Percentiles rank a stretch among this genome's conserved stretches.
Conservation (phyloP, 2,888 invertebrate genomes). For the Schizaphis graminum region DNA sequence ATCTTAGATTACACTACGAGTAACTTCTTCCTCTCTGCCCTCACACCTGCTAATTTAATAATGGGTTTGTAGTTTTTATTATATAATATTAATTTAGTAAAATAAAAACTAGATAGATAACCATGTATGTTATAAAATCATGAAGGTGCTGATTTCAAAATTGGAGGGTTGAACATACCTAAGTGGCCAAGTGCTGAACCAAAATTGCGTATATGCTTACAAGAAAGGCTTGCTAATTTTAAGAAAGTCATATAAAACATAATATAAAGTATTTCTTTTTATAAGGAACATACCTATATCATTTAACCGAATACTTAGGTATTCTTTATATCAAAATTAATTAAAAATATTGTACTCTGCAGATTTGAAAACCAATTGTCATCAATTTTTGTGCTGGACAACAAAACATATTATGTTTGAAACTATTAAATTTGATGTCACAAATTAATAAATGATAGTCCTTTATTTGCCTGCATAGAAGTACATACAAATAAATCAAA, state of each 20-base stretch:
- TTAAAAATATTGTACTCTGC: not conserved
- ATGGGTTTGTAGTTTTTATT: no score
- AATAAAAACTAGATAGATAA: not conserved
- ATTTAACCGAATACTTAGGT: not conserved
- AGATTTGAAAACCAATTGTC: not conserved
- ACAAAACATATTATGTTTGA: not conserved
- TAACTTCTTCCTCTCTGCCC: not conserved
- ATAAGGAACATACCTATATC: not conserved
- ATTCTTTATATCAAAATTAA: not conserved
- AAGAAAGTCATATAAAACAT: no score
- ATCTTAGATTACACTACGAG: not conserved
- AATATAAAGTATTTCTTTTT: not conserved
- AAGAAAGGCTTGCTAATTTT: no score
- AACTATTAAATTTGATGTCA: not conserved
- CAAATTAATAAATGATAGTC: not conserved
- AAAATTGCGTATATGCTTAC: no score
- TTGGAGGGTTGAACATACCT: not conserved
- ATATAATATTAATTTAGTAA: not conserved
- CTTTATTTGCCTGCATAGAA: not conserved
- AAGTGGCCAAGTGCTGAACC: no score
- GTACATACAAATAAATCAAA: constrained; percentile 1
- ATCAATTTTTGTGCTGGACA: not conserved
- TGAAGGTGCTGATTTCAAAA: not conserved
- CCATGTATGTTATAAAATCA: not conserved
- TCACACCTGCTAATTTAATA: no score